phyloP scores from a whole-genome alignment of 2,113 vertebrate genomes.

The Felis chaus region DNA sequence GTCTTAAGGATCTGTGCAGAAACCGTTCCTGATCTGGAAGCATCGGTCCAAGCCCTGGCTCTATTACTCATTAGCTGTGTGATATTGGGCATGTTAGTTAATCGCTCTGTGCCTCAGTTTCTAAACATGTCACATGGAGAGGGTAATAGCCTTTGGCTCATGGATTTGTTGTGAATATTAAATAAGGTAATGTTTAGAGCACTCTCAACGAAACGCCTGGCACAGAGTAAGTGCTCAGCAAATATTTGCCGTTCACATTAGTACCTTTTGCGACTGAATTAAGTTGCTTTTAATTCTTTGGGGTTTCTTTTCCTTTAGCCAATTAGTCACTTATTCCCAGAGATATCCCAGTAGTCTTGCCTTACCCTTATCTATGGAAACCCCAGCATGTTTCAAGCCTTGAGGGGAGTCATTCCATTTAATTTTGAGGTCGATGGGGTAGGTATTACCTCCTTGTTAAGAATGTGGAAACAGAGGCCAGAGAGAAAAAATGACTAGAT shows the following conservation, averaged over 20 bases:
- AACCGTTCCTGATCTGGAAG: not conserved
- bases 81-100: not conserved
- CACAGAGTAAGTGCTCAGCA: not conserved
- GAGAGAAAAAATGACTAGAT: not conserved
- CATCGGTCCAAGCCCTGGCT: not conserved
- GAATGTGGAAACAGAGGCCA: not conserved
- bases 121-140: not conserved
- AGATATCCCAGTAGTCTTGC: not conserved
- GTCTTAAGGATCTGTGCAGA: slow-evolving; percentile 1
- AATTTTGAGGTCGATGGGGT: not conserved
- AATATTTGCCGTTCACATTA: slow-evolving; percentile 40
- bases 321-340: slow-evolving; percentile 20
- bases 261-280: not conserved
- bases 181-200: not conserved
- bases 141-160: slow-evolving; percentile 10
- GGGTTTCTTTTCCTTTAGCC: slow-evolving; percentile 6
- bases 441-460: not conserved
- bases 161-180: slow-evolving; percentile 3
- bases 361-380: slow-evolving; percentile 29
- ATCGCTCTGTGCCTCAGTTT: not conserved
- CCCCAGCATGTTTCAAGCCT: slow-evolving; percentile 1
- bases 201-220: not conserved
- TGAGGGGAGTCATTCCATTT: not conserved
- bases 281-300: slow-evolving; percentile 43
- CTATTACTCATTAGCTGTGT: not conserved